These are phyloP conservation scores for Enteromius trimaculatus DNA, from an alignment of 2,797 vertebrate genomes.

Conservation along the genomic window DNA sequence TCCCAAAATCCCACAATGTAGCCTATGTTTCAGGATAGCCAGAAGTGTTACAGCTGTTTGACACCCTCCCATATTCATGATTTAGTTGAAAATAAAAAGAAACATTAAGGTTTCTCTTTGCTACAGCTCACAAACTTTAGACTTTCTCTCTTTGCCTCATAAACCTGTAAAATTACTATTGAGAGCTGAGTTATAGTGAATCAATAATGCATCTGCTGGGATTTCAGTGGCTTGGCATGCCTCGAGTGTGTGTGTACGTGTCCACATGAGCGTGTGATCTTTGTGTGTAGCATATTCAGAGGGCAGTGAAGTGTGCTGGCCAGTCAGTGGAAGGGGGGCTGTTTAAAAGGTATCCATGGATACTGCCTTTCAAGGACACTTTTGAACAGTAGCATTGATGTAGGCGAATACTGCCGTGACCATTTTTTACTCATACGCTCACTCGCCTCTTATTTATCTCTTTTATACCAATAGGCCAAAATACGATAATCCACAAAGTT, in stretches of 20 bases:
- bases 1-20: not conserved
- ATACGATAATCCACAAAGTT: not conserved
- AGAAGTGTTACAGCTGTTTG: not conserved
- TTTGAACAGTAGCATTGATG: slow-evolving; percentile 62
- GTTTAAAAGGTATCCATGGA: slow-evolving; percentile 77
- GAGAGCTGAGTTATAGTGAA: slow-evolving; percentile 12
- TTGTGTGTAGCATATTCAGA: slow-evolving; percentile 28
- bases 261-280: slow-evolving; percentile 41
- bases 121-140: slow-evolving; percentile 25
- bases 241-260: slow-evolving; percentile 19
- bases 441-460: not conserved
- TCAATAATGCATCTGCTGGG: slow-evolving; percentile 19
- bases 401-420: slow-evolving; percentile 7
- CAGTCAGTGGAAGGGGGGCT: slow-evolving; percentile 58
- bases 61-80: not conserved
- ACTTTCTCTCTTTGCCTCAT: slow-evolving; percentile 18
- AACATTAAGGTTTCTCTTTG: slow-evolving; percentile 11
- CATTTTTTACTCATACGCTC: not conserved
- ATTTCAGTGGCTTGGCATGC: slow-evolving; percentile 28
- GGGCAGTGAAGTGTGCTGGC: slow-evolving; percentile 54
- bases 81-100: slow-evolving; percentile 4
- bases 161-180: slow-evolving; percentile 5
- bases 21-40: not conserved
- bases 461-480: not conserved
- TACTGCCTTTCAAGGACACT: slow-evolving; percentile 70